phyloP scores from a whole-genome alignment of 2,888 invertebrate genomes.

The Embidobia sp. region DNA sequence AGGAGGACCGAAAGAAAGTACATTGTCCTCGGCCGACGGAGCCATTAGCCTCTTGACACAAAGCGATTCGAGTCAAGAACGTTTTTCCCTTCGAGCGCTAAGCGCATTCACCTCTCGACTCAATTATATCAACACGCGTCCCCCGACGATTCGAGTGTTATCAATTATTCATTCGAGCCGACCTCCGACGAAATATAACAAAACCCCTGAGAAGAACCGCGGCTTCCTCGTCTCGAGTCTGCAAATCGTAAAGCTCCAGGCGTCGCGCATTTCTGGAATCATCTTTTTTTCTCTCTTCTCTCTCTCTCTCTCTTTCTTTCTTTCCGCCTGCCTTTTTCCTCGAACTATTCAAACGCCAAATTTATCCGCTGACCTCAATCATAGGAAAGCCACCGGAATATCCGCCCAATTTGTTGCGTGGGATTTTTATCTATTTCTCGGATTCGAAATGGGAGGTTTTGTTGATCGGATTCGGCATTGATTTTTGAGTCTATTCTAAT shows the following conservation, averaged over 20 bases:
- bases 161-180: slow-evolving; percentile 29
- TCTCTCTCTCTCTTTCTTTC: no score
- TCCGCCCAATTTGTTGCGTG: background rate
- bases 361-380: slow-evolving; percentile 27
- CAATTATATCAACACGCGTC: slow-evolving; percentile 38
- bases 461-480: no score
- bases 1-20: slow-evolving; percentile 26
- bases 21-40: slow-evolving; percentile 24
- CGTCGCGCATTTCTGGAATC: slow-evolving; percentile 35
- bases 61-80: slow-evolving; percentile 41
- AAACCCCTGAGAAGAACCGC: background rate
- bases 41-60: slow-evolving; percentile 44
- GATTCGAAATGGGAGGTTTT: no score
- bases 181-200: slow-evolving; percentile 10
- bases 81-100: slow-evolving; percentile 23
- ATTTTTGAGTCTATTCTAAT: no score
- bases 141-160: background rate
- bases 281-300: slow-evolving; percentile 10
- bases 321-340: slow-evolving; percentile 14
- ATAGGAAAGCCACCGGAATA: slow-evolving; percentile 7
- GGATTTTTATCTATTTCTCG: background rate
- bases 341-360: slow-evolving; percentile 21
- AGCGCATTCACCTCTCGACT: slow-evolving; percentile 40
- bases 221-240: slow-evolving; percentile 9
- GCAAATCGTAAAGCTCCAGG: slow-evolving; percentile 33